These are phyloP conservation scores for Circaetus gallicus DNA, from an alignment of 2,113 vertebrate genomes.

Conservation along the genomic window DNA sequence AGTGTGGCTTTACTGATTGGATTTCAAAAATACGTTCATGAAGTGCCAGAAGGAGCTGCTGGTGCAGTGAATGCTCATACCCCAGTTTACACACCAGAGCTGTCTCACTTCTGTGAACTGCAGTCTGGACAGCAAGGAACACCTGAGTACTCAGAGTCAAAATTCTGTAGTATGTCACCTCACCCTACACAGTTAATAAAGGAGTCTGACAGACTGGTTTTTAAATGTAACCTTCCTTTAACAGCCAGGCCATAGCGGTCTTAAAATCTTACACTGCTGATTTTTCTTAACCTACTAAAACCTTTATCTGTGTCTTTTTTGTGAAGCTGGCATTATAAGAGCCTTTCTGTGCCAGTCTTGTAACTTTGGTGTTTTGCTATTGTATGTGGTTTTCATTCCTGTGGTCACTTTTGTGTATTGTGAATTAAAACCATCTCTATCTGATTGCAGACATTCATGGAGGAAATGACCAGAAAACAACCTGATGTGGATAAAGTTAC, in stretches of 20 bases:
- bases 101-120: neutral
- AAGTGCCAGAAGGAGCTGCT: neutral
- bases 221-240: neutral
- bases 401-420: neutral
- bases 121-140: neutral
- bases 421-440: neutral
- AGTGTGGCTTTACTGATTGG: neutral
- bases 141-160: neutral
- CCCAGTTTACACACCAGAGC: neutral
- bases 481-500: conserved; percentile 98
- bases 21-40: neutral
- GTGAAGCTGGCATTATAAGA: neutral
- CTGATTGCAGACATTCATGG: conserved; percentile 89
- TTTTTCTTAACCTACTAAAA: neutral
- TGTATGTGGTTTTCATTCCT: neutral
- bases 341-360: neutral
- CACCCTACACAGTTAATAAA: neutral
- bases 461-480: conserved; percentile 99
- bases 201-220: neutral
- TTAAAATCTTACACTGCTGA: neutral
- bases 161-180: neutral
- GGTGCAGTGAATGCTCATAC: neutral
- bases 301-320: neutral
- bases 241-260: neutral
- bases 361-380: neutral